Base-by-base conservation (phyloP, 2,797 vertebrate species). In the Typhlichthys eigenmanni region DNA sequence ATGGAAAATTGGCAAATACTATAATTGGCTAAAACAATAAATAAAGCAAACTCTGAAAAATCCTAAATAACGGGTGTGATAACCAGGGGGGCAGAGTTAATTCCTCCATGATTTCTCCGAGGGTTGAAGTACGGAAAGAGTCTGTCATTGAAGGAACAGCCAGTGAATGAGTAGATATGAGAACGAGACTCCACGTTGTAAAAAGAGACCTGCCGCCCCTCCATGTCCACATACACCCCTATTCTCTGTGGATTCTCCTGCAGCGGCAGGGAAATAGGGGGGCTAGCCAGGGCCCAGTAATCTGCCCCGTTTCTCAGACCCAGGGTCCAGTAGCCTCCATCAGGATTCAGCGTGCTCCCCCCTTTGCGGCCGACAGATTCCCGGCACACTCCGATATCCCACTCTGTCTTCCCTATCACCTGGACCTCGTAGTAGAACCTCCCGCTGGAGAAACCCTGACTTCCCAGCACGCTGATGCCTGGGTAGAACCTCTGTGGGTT, bases 401-500 rank as follows among this genome's bases (percentile, higher is more conserved):
- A 92, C 66, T 90, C 86, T 0, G 83, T 89, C 78, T 91, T 91
- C 32, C 79, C 83, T 24, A 81, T 83, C 71, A 92, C 90, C 58
- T 83, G 76, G 8, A 92, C 91, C 59, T 91, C 89, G 17, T 69
- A 92, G 75, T 91, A 92, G 59, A 90, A 82, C 60, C 84, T 82
- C 0, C 90, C 88, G 0, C 69, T 84, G 19, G 79, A 77, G 74
- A 90, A 90, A 5, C 84, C 72, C 47, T 91, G 80, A 58, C 77
- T 88, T 4, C 85, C 89, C 76, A 90, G 64, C 38, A 91, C 75
- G 1, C 90, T 87, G 38, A 88, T 55, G 0, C 89, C 83, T 0
- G 86, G 87, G 75, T 88, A 88, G 64, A 91, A 92, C 47, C 89
- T 86, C 66, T 81, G 54, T 0, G 85, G 80, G 64, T 80, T 81